Evolutionary conservation across 2,113 vertebrate species (phyloP).

Genomic region (Alaudala cheleensis): DNA sequence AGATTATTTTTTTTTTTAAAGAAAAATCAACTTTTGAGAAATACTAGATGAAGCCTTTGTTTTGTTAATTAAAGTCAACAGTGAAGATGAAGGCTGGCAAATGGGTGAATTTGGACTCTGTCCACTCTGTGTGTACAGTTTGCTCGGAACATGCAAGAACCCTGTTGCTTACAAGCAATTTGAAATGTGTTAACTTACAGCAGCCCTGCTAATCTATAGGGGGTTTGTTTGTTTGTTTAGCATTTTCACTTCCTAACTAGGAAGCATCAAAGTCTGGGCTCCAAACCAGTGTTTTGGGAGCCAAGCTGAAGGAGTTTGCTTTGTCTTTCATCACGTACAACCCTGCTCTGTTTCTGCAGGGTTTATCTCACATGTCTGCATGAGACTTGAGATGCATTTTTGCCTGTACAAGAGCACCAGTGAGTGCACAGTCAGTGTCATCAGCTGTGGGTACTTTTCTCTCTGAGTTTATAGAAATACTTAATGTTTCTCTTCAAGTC

Average conservation of each 20-base stretch:
- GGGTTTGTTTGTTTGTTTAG: not conserved
- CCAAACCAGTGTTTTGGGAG: not conserved
- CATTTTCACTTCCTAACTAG: slow-evolving; percentile 1
- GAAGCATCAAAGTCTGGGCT: not conserved
- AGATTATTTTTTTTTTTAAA: not conserved
- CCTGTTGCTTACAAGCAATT: fast-evolving
- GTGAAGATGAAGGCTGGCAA: not conserved
- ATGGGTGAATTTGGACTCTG: not conserved
- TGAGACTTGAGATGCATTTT: not conserved
- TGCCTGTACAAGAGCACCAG: not conserved
- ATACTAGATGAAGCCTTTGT: not conserved
- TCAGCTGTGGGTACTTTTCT: not conserved
- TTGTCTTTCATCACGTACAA: not conserved
- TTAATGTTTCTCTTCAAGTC: not conserved
- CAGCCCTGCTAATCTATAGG: not conserved
- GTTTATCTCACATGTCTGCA: not conserved
- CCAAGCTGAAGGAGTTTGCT: not conserved
- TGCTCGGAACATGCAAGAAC: not conserved
- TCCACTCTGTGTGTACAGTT: not conserved
- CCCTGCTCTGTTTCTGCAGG: not conserved
- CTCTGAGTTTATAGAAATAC: not conserved
- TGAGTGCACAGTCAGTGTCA: not conserved
- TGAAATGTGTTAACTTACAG: not conserved
- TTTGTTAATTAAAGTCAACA: not conserved
- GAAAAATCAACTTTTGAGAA: not conserved